Evolutionary conservation across 2,797 vertebrate genomes (phyloP), one percentile per base, ranked within the genome.

Genomic region (Hemibagrus guttatus): DNA sequence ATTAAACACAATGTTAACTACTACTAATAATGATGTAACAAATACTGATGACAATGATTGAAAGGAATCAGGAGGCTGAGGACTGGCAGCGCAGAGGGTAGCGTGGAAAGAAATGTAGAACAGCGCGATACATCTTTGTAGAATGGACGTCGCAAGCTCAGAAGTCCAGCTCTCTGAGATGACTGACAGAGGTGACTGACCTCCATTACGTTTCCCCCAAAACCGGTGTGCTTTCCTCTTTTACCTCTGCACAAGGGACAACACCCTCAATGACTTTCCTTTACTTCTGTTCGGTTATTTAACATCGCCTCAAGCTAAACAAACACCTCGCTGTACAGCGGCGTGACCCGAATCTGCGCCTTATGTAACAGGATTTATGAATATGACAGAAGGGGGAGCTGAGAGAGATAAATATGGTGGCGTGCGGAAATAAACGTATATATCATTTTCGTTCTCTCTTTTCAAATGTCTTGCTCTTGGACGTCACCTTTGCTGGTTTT

Each of bases 381-480:
- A 68, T 80, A 76, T 80, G 58, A 74, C 6, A 14, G 63, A 84
- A 89, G 87, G 2, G 21, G 54, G 66, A 72, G 59, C 80, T 49
- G n/a, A 89, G 84, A 84, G 84, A 78, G 75, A 68, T 28, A 85
- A 89, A 83, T 74, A 88, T 90, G 88, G 91, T 91, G 84, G 39
- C 19, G 6, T 28, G 42, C 16, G 89, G 86, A 90, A 87, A 81
- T 17, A 85, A 9, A 49, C 46, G 46, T 26, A 63, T 4, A 82
- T 1, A 66, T 23, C 17, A 2, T 14, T 12, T 28, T 46, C 6
- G 56, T 39, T 49, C 61, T 39, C 26, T 56, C 9, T 26, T 39
- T 17, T 74, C 66, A 39, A 19, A 39, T 28, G 5, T 54, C 31
- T 11, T 72, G 64, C 28, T 59, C 46, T 63, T 58, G n/a, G 4